Evolutionary conservation across 2,113 vertebrate species (phyloP).

Genomic region (Ptilorrhoa leucosticta): DNA sequence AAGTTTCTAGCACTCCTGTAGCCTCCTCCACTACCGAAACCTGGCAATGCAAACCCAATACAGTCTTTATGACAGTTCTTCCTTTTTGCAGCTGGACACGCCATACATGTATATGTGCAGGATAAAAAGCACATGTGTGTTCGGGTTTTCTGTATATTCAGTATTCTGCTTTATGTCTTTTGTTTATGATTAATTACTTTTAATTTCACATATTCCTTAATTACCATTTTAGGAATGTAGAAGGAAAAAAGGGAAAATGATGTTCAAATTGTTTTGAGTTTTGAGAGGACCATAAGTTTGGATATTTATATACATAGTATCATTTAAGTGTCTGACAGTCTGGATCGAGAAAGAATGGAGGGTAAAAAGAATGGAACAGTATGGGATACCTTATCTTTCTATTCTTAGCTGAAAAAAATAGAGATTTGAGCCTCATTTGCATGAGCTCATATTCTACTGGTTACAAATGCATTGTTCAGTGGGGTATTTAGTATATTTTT

Average conservation of each 20-base stretch:
- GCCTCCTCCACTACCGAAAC: accelerated
- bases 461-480: not conserved
- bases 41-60: not conserved
- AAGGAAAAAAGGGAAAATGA: not conserved
- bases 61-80: not conserved
- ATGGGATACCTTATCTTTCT: not conserved
- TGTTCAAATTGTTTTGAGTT: not conserved
- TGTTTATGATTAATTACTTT: not conserved
- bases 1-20: not conserved
- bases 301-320: not conserved
- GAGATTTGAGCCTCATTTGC: not conserved
- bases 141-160: not conserved
- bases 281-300: not conserved
- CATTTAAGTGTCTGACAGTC: not conserved
- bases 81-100: not conserved
- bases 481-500: not conserved
- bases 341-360: not conserved
- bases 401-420: not conserved
- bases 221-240: not conserved
- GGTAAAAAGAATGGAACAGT: not conserved
- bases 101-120: accelerated
- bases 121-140: not conserved
- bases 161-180: not conserved
- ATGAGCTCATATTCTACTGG: not conserved
- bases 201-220: not conserved